Conservation (phyloP, 2,113 vertebrate species). For the Danio rerio region DNA sequence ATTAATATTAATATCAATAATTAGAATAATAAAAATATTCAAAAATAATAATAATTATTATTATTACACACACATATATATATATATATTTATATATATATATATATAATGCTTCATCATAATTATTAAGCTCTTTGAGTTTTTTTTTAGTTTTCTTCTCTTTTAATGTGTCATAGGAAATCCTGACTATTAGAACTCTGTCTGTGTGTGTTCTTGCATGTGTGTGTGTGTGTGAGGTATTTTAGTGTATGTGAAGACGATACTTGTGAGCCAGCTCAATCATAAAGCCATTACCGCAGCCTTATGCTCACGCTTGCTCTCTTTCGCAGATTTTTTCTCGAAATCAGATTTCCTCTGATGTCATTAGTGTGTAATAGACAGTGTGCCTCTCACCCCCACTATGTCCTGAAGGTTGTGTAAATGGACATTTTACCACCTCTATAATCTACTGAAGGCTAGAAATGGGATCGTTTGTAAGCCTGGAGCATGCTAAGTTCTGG, state of each 20-base stretch:
- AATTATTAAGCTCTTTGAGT: not conserved
- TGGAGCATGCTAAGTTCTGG: constrained; percentile 30
- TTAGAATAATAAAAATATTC: too few species aligned
- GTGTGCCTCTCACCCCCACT: constrained; percentile 45
- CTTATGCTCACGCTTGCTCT: constrained; percentile 38
- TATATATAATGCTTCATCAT: too few species aligned
- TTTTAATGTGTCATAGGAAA: not conserved
- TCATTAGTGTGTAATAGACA: constrained; percentile 56
- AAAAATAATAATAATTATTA: too few species aligned
- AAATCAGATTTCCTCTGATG: constrained; percentile 61
- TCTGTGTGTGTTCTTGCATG: constrained; percentile 19
- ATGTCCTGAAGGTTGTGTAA: constrained; percentile 41
- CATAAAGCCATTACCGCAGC: constrained; percentile 55
- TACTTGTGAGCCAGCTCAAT: constrained; percentile 47
- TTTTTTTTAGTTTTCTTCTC: not conserved
- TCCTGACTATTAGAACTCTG: not conserved
- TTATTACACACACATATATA: too few species aligned
- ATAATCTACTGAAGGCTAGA: constrained; percentile 44
- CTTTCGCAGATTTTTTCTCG: constrained; percentile 50
- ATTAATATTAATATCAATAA: too few species aligned
- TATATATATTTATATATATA: too few species aligned
- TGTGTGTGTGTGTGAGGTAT: constrained; percentile 33
- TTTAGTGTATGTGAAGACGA: constrained; percentile 41
- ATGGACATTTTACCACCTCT: constrained; percentile 51
- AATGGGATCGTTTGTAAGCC: not conserved